Conservation (phyloP, 1,140 invertebrate species). For the Aphelenchoides avenae region DNA sequence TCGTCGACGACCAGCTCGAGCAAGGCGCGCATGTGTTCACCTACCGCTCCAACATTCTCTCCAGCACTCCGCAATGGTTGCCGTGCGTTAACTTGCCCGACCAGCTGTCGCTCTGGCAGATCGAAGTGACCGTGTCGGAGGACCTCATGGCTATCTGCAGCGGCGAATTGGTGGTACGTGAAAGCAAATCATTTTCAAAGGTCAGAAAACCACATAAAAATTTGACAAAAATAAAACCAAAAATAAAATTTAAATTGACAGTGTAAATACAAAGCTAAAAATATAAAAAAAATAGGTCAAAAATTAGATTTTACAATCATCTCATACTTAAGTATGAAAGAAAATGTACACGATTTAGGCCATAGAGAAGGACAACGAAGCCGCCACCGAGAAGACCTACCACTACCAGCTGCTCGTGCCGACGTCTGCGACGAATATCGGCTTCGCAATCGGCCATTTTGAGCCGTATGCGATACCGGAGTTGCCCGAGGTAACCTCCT, state of each 20-base stretch:
- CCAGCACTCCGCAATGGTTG: slow-evolving; percentile 39
- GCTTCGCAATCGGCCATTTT: slow-evolving; percentile 54
- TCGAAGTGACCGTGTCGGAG: slow-evolving; percentile 33
- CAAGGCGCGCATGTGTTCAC: slow-evolving; percentile 35
- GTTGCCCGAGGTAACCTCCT: slow-evolving; percentile 42
- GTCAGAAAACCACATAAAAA: no score
- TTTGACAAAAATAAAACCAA: neutral
- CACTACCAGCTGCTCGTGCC: slow-evolving; percentile 45
- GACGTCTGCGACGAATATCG: slow-evolving; percentile 53
- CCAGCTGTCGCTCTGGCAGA: slow-evolving; percentile 41
- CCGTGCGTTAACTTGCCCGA: slow-evolving; percentile 36
- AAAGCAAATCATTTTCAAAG: no score
- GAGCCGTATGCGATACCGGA: slow-evolving; percentile 44
- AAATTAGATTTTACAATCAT: no score
- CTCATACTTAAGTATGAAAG: no score
- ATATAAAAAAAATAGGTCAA: no score
- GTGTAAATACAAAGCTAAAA: no score
- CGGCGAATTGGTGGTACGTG: slow-evolving; percentile 36
- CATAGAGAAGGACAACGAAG: slow-evolving; percentile 16
- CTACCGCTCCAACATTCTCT: slow-evolving; percentile 38
- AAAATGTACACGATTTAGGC: no score
- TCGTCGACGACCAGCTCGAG: slow-evolving; percentile 14
- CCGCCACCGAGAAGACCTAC: slow-evolving; percentile 39
- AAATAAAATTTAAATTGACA: slow-evolving; percentile 16
- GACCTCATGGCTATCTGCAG: slow-evolving; percentile 23